A percentile compares a stretch with the other conserved stretches of the same genome.
These are phyloP conservation scores for Frankliniella fusca DNA, from an alignment of 2,888 invertebrate species.

Conservation along the genomic window DNA sequence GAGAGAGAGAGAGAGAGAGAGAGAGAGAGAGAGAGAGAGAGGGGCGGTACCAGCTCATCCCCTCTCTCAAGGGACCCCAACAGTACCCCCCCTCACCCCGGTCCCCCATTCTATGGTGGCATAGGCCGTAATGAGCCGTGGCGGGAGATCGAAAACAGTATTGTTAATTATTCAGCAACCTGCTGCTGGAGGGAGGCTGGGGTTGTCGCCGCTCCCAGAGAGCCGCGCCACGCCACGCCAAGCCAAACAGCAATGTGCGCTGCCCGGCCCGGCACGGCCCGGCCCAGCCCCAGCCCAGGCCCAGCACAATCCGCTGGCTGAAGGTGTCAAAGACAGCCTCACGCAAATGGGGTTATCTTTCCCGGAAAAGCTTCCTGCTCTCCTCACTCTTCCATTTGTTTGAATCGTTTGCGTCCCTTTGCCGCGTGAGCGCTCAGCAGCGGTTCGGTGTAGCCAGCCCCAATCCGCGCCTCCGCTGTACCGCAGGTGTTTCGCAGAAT, in stretches of 20 bases:
- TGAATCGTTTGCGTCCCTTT: too few species aligned
- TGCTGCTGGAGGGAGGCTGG: too few species aligned
- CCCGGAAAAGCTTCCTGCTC: too few species aligned
- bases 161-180: slow-evolving; percentile 14
- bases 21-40: slow-evolving; percentile 27
- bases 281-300: too few species aligned
- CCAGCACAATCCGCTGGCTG: neutral
- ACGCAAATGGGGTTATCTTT: neutral
- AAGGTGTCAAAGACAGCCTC: slow-evolving; percentile 10
- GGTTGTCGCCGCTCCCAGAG: too few species aligned
- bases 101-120: too few species aligned
- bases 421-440: too few species aligned
- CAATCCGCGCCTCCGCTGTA: too few species aligned
- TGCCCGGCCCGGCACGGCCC: neutral
- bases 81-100: neutral
- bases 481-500: too few species aligned
- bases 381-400: too few species aligned
- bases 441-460: too few species aligned
- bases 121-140: neutral
- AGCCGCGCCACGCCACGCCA: too few species aligned
- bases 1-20: slow-evolving; percentile 29
- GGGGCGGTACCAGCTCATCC: neutral
- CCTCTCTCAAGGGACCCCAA: slow-evolving; percentile 10
- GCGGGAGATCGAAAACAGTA: slow-evolving; percentile 23
- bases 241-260: neutral